Percentiles rank a stretch among this genome's conserved stretches.
phyloP scores from a whole-genome alignment of 2,888 invertebrate species.

The Sarcophaga caerulescens region DNA sequence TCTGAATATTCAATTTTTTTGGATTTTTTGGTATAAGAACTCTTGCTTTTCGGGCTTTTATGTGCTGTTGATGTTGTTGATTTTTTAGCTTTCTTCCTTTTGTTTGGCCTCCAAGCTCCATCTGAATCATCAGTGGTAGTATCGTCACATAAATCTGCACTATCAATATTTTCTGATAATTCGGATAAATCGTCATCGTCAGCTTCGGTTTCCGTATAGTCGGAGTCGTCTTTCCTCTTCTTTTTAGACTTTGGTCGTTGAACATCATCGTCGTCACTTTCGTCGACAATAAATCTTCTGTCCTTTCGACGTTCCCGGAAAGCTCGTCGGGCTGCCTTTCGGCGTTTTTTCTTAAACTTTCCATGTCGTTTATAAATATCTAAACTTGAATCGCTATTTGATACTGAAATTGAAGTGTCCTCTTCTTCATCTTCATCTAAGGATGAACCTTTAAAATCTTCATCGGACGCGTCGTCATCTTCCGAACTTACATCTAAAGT shows the following conservation, averaged over 20 bases:
- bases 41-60: conserved; percentile 77
- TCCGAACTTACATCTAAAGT: conserved; percentile 91
- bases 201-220: conserved; percentile 85
- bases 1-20: conserved; percentile 77
- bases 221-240: conserved; percentile 81
- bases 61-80: conserved; percentile 70
- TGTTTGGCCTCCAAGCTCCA: conserved; percentile 79
- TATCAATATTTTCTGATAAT: conserved; percentile 79
- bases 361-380: conserved; percentile 82
- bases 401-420: conserved; percentile 83
- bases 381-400: conserved; percentile 83
- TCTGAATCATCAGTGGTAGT: conserved; percentile 80
- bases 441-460: conserved; percentile 92
- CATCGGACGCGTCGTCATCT: conserved; percentile 90
- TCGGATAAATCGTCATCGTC: conserved; percentile 79
- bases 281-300: conserved; percentile 82
- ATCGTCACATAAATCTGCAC: conserved; percentile 81
- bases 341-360: conserved; percentile 82
- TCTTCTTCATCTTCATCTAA: conserved; percentile 79
- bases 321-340: conserved; percentile 82
- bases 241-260: conserved; percentile 83
- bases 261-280: conserved; percentile 81
- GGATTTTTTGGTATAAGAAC: conserved; percentile 72
- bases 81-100: conserved; percentile 77
- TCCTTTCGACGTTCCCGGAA: conserved; percentile 79